A percentile compares a stretch with the other conserved stretches of the same genome.
Evolutionary conservation across 2,888 invertebrate genomes (phyloP).

Genomic region (Saturnia pavonia): DNA sequence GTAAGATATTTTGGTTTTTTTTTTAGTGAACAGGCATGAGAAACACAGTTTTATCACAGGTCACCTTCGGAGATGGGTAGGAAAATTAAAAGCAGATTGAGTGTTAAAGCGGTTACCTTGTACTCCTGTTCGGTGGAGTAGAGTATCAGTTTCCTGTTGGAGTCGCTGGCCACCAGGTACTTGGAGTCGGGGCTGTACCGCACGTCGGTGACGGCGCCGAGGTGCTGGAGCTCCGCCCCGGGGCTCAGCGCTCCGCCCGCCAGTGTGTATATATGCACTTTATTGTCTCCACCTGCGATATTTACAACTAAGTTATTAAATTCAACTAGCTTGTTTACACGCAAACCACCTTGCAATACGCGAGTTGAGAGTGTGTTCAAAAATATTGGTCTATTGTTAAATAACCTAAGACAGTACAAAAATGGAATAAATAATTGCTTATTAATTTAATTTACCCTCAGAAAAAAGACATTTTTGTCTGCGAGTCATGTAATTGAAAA

Average conservation of each 20-base stretch:
- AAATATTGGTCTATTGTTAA: no score
- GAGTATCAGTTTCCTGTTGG: conserved; percentile 93
- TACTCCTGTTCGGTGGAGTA: conserved; percentile 87
- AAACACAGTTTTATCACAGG: no score
- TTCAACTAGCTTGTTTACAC: not conserved
- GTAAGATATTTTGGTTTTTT: no score
- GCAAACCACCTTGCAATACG: not conserved
- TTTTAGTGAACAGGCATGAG: no score
- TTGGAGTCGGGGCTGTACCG: conserved; percentile 94
- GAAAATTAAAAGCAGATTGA: no score
- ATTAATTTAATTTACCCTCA: no score
- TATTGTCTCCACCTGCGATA: conserved; percentile 62
- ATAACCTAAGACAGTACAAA: no score
- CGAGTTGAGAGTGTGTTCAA: no score
- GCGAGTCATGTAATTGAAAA: no score
- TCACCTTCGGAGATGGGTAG: no score
- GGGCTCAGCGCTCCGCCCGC: conserved; percentile 51
- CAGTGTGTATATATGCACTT: conserved; percentile 68
- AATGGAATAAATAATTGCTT: no score
- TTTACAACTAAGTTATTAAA: not conserved
- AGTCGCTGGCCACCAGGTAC: conserved; percentile 94
- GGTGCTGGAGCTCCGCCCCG: conserved; percentile 85
- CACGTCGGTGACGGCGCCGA: conserved; percentile 92
- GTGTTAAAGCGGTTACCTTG: conserved; percentile 81
- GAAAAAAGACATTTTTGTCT: no score